These are phyloP conservation scores for Trachelipus rathkii DNA, from an alignment of 1,140 invertebrate species.

Conservation along the genomic window DNA sequence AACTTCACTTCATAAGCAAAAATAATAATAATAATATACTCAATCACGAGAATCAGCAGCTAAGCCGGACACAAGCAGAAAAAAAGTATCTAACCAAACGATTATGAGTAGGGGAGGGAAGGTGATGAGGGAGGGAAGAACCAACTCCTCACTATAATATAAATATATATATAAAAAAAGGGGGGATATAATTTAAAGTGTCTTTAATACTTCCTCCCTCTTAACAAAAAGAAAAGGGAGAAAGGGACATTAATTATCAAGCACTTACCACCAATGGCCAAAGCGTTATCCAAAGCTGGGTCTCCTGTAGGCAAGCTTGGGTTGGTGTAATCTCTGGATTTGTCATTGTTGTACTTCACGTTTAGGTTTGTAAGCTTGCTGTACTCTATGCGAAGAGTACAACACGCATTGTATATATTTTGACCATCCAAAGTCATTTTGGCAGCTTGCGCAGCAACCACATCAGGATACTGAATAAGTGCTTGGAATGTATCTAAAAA, in stretches of 20 bases:
- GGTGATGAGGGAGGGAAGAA: no score
- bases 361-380: constrained; percentile 95
- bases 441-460: constrained; percentile 89
- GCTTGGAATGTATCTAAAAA: constrained; percentile 95
- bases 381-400: constrained; percentile 98
- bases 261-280: constrained; percentile 54
- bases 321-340: constrained; percentile 97
- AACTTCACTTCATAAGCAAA: not conserved
- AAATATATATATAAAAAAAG: no score
- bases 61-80: constrained; percentile 7
- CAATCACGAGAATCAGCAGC: not conserved
- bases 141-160: no score
- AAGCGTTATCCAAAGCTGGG: constrained; percentile 61
- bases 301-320: constrained; percentile 93
- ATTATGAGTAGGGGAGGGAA: not conserved
- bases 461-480: constrained; percentile 95
- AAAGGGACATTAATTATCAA: not conserved
- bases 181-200: no score
- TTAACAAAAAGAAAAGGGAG: no score
- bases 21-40: not conserved
- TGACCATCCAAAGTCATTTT: constrained; percentile 93
- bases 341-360: constrained; percentile 99
- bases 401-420: constrained; percentile 98
- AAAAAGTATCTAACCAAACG: not conserved
- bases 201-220: no score